Conservation (phyloP, 1,140 invertebrate species). For the Macrobrachium rosenbergii region DNA sequence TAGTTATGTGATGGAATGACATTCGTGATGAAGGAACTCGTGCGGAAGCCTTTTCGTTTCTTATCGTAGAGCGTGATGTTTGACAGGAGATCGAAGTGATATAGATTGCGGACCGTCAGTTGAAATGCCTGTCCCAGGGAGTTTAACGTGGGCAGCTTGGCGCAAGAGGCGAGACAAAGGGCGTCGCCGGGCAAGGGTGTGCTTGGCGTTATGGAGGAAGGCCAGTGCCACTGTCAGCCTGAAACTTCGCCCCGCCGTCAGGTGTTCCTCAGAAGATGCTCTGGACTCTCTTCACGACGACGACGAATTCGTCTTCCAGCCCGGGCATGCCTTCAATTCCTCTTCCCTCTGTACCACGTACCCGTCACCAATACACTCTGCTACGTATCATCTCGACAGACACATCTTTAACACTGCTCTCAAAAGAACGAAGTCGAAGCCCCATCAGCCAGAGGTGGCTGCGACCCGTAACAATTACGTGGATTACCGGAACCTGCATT, state of each 20-base stretch:
- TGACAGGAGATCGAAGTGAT: too few relatives aligned
- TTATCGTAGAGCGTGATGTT: too few relatives aligned
- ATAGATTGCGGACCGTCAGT: too few relatives aligned
- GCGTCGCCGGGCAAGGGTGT: constrained; percentile 39
- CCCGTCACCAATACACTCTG: background rate
- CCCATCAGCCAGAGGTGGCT: background rate
- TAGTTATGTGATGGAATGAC: too few relatives aligned
- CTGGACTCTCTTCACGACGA: constrained; percentile 55
- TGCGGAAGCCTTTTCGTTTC: too few relatives aligned
- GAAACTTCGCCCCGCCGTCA: constrained; percentile 29
- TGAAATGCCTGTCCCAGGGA: background rate
- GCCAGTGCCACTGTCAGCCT: constrained; percentile 40
- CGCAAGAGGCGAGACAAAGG: constrained; percentile 8
- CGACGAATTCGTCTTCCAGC: constrained; percentile 52
- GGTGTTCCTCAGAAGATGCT: constrained; percentile 39
- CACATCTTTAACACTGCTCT: constrained; percentile 60
- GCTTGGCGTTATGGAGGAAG: constrained; percentile 33
- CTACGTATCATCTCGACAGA: constrained; percentile 46
- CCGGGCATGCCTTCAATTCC: background rate
- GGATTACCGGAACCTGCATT: constrained; percentile 49
- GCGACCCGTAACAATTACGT: constrained; percentile 63
- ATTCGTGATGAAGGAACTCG: too few relatives aligned
- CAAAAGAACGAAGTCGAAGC: constrained; percentile 56
- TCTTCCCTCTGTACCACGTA: background rate
- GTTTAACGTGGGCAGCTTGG: constrained; percentile 18